Conservation (phyloP, 2,113 vertebrate species). For the Pygoscelis adeliae region DNA sequence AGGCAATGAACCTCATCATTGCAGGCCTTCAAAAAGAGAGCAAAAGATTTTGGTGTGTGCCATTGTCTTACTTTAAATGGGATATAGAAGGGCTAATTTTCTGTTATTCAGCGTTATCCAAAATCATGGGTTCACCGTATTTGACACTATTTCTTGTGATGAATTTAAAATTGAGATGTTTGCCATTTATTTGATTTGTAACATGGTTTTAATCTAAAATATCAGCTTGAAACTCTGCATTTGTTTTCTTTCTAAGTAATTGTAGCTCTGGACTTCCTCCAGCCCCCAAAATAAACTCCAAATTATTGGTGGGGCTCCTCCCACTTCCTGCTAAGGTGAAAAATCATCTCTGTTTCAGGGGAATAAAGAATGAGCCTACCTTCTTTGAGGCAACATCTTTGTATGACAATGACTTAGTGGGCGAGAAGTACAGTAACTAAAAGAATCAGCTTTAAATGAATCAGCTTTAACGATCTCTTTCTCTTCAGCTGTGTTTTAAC, state of each 20-base stretch:
- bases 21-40: neutral
- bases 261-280: neutral
- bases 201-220: neutral
- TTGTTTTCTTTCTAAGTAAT: neutral
- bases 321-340: neutral
- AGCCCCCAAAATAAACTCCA: neutral
- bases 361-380: neutral
- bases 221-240: neutral
- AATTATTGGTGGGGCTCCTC: neutral
- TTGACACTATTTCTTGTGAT: neutral
- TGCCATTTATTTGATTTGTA: neutral
- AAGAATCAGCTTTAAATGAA: neutral
- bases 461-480: neutral
- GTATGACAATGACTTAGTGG: neutral
- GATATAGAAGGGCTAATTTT: neutral
- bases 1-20: neutral
- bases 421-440: neutral
- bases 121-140: neutral
- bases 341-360: neutral
- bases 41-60: neutral
- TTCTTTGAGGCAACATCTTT: neutral
- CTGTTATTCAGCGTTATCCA: neutral
- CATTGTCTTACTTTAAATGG: neutral
- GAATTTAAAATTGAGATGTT: neutral
- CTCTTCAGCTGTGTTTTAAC: neutral